A percentile compares a stretch with the other conserved stretches of the same genome.
Conservation (phyloP, 2,888 invertebrate genomes). For the Cataglyphis altisquamis region DNA sequence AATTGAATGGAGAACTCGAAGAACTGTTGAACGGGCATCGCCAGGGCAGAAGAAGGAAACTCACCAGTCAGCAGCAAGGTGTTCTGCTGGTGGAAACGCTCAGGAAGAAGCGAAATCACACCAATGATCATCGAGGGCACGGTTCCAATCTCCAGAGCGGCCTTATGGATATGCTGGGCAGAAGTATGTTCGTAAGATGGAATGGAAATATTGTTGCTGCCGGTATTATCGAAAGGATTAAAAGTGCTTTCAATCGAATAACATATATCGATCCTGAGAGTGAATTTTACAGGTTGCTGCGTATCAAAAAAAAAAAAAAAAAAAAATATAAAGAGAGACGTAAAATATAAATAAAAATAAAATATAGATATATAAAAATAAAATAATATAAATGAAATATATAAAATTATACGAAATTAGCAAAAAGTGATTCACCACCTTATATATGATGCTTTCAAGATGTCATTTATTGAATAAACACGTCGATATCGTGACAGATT, state of each 20-base stretch:
- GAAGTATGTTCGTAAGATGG: conserved; percentile 88
- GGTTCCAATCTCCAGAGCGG: conserved; percentile 90
- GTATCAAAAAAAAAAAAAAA: neutral
- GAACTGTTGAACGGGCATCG: conserved; percentile 58
- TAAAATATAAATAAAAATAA: neutral
- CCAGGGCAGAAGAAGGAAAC: conserved; percentile 86
- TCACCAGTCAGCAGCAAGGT: conserved; percentile 91
- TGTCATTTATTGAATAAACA: neutral
- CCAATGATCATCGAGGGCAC: conserved; percentile 86
- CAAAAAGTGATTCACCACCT: neutral
- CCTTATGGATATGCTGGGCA: conserved; percentile 94
- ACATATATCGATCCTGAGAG: neutral
- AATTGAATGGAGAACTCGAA: conserved; percentile 60
- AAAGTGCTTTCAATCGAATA: neutral
- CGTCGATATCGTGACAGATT: neutral
- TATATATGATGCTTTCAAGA: neutral
- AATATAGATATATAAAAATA: neutral
- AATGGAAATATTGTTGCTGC: neutral
- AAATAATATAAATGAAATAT: neutral
- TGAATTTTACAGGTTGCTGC: neutral
- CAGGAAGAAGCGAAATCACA: conserved; percentile 88
- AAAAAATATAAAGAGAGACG: neutral
- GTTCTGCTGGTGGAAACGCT: conserved; percentile 91
- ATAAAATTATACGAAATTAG: neutral
- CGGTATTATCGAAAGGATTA: neutral